These are phyloP conservation scores for Anisognathus igniventris DNA, from an alignment of 2,797 vertebrate species.

Conservation along the genomic window DNA sequence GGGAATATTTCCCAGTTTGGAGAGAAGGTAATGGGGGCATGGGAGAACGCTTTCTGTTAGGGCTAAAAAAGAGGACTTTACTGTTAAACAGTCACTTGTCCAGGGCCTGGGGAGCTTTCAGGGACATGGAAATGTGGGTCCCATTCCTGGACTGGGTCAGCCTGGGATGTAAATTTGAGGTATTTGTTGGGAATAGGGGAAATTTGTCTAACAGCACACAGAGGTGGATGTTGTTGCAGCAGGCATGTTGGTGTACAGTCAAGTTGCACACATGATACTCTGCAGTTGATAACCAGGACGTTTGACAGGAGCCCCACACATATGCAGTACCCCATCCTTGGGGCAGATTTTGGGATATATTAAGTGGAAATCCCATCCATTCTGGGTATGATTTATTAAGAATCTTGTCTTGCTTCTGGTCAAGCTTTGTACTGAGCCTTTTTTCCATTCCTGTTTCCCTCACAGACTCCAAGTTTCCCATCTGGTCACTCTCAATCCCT, in stretches of 20 bases:
- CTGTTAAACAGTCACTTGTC: not conserved
- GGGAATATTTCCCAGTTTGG: not conserved
- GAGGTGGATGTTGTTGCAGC: not conserved
- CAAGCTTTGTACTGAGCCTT: not conserved
- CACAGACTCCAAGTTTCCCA: not conserved
- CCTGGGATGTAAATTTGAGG: not conserved
- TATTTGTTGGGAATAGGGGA: not conserved
- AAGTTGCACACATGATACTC: not conserved
- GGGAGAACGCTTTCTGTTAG: not conserved
- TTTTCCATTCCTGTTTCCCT: not conserved
- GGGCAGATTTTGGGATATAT: not conserved
- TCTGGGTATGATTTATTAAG: not conserved
- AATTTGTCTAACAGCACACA: not conserved
- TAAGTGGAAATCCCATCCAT: not conserved
- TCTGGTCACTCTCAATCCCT: not conserved
- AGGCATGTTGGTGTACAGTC: rapidly evolving
- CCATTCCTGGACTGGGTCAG: not conserved
- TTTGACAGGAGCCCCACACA: not conserved
- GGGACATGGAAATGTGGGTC: not conserved
- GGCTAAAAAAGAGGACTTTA: not conserved
- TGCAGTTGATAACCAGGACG: not conserved
- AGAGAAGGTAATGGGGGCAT: not conserved
- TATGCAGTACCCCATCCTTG: rapidly evolving
- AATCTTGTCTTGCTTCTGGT: not conserved
- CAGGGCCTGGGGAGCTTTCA: not conserved